phyloP scores from a whole-genome alignment of 2,888 invertebrate genomes.

The Catocala fraxini region DNA sequence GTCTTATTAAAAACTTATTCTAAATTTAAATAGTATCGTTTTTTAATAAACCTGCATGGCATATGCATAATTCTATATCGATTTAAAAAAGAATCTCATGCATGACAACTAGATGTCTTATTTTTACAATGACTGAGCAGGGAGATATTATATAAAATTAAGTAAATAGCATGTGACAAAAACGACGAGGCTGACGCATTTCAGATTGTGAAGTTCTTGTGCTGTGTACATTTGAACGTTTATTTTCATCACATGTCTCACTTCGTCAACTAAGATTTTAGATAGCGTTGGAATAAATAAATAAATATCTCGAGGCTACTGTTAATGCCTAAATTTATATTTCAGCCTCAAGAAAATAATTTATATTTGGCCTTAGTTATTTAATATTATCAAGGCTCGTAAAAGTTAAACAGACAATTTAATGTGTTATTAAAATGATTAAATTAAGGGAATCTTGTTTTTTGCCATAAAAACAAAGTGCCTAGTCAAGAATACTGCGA shows the following conservation, averaged over 20 bases:
- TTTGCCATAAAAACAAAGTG: background rate
- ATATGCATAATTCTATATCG: no score
- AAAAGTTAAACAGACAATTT: no score
- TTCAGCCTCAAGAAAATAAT: background rate
- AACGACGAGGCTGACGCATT: slow-evolving; percentile 55
- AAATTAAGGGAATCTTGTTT: no score
- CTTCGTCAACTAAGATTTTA: slow-evolving; percentile 30
- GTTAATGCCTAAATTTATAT: background rate
- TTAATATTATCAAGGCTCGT: no score
- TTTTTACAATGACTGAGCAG: slow-evolving; percentile 2
- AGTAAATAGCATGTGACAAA: slow-evolving; percentile 65
- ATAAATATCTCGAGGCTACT: slow-evolving; percentile 11
- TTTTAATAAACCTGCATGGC: no score
- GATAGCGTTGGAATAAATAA: slow-evolving; percentile 31
- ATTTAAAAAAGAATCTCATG: background rate
- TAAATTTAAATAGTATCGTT: no score
- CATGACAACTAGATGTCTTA: background rate
- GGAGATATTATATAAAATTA: slow-evolving; percentile 28
- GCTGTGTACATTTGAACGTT: slow-evolving; percentile 46
- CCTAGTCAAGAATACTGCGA: slow-evolving; percentile 3
- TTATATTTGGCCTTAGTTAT: no score
- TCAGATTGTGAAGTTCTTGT: slow-evolving; percentile 55
- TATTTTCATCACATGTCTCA: slow-evolving; percentile 42
- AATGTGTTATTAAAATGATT: no score
- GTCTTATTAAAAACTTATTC: no score